Conservation (phyloP, 1,140 invertebrate genomes). For the Ips nitidus region DNA sequence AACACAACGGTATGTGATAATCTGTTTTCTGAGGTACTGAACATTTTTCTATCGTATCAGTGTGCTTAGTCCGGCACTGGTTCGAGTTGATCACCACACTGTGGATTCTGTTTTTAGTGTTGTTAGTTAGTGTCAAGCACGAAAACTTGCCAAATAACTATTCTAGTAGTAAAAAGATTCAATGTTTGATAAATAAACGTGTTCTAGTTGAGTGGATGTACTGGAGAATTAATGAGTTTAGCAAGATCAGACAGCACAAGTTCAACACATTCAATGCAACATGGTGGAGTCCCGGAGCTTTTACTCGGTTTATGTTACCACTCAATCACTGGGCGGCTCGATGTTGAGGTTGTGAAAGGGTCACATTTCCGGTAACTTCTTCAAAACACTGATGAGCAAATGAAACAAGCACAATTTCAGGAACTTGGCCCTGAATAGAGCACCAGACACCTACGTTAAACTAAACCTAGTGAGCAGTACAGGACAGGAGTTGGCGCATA, state of each 20-base stretch:
- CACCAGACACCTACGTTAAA: slow-evolving; percentile 93
- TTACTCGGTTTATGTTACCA: slow-evolving; percentile 89
- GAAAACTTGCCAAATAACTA: no score
- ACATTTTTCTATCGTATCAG: slow-evolving; percentile 12
- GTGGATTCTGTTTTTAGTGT: no score
- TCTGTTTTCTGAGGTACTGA: slow-evolving; percentile 24
- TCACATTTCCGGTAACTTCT: slow-evolving; percentile 77
- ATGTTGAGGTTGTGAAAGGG: slow-evolving; percentile 91
- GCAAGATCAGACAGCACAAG: slow-evolving; percentile 89
- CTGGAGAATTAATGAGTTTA: slow-evolving; percentile 71
- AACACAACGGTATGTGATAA: slow-evolving; percentile 70
- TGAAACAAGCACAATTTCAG: slow-evolving; percentile 50
- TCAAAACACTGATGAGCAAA: neutral
- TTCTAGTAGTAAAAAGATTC: no score
- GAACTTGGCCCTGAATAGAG: slow-evolving; percentile 70
- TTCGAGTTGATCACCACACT: neutral
- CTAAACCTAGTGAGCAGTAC: slow-evolving; percentile 86
- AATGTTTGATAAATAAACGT: no score
- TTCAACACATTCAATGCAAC: slow-evolving; percentile 88
- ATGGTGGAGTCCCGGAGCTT: slow-evolving; percentile 87
- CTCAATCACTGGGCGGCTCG: slow-evolving; percentile 86
- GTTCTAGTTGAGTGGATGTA: slow-evolving; percentile 46
- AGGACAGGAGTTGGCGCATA: slow-evolving; percentile 87
- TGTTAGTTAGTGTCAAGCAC: no score
- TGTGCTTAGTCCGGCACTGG: neutral